Evolutionary conservation across 2,113 vertebrate genomes (phyloP), one percentile per base, ranked within the genome.

Genomic region (Lontra canadensis): DNA sequence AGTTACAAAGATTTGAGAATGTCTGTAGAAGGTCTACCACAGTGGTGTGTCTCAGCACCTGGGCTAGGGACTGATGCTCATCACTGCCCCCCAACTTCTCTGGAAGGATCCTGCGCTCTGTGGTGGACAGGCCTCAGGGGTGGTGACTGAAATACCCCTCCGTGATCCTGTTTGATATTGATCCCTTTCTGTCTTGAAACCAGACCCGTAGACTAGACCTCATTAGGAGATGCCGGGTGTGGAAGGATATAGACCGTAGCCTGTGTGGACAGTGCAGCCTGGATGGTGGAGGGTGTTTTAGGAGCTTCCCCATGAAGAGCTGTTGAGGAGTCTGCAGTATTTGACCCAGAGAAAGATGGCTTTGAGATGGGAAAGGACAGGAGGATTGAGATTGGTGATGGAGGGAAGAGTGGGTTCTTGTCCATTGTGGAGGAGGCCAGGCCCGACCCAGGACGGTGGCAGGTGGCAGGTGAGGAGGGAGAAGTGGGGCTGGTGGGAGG

Each of bases 141-240:
- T 61, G 20, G 67, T 73, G 49, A 31, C 6, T 25, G 36, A 47
- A 36, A n/a, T 31, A n/a, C 7, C 36, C 14, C 21, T 18, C 23
- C 10, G 4, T 34, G 18, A 14, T 67, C 39, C 4, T 11, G 23
- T 17, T 94, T n/a, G n/a, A n/a, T n/a, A n/a, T n/a, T n/a, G n/a
- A n/a, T 95, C 26, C 39, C 94, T 84, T 61, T 95, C 23, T 92
- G 1, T 57, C 91, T 74, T 73, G 63, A 93, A 90, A 97, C 9
- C 34, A 73, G 7, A 63, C 39, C 4, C 11, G 0, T 49, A 6
- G 6, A 34, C 25, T 4, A 80, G 55, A 31, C 42, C 23, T 42
- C 15, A 17, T 85, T 39, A 25, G 34, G 65, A 92, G n/a, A 71
- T 84, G 47, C 34, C 73, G 85, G 52, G 74, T 49, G 92, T 83